These are phyloP conservation scores for Brachyrhaphis roseni DNA, from an alignment of 2,797 vertebrate species.

Conservation along the genomic window DNA sequence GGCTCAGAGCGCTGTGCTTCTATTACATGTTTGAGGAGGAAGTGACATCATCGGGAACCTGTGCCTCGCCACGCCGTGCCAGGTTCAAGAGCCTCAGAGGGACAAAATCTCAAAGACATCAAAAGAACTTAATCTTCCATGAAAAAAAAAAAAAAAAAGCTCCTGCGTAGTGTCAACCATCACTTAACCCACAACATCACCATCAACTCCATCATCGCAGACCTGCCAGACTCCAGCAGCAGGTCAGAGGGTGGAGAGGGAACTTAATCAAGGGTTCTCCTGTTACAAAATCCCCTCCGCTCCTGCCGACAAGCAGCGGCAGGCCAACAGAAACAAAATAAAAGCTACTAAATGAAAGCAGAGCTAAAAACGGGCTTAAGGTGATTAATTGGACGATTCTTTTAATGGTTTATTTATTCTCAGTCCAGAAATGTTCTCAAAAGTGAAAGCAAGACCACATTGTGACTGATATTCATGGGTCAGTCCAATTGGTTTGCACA, in stretches of 20 bases:
- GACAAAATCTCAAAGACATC: conserved; percentile 51
- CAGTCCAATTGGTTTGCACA: not conserved
- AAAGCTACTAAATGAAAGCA: conserved; percentile 32
- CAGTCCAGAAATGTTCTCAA: not conserved
- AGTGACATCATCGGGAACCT: conserved; percentile 52
- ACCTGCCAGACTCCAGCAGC: conserved; percentile 53
- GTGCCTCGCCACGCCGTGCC: conserved; percentile 47
- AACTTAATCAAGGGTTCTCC: conserved; percentile 81
- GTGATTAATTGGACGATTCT: not conserved
- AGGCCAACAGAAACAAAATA: conserved; percentile 53
- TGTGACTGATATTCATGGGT: not conserved
- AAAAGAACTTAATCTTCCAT: conserved; percentile 58
- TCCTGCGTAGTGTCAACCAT: conserved; percentile 78
- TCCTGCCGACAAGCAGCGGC: conserved; percentile 37
- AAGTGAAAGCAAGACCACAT: not conserved
- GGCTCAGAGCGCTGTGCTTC: conserved; percentile 17
- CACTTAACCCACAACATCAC: conserved; percentile 70
- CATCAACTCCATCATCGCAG: conserved; percentile 46
- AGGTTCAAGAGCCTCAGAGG: conserved; percentile 27
- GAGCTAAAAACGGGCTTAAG: conserved; percentile 11
- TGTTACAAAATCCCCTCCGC: conserved; percentile 75
- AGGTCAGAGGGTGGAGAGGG: conserved; percentile 70
- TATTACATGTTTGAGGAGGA: conserved; percentile 26
- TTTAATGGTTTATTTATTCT: not conserved
- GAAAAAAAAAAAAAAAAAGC: conserved; percentile 58